Evolutionary conservation across 2,113 vertebrate genomes (phyloP), one percentile per base, ranked within the genome.

Genomic region (Oncorhynchus nerka): DNA sequence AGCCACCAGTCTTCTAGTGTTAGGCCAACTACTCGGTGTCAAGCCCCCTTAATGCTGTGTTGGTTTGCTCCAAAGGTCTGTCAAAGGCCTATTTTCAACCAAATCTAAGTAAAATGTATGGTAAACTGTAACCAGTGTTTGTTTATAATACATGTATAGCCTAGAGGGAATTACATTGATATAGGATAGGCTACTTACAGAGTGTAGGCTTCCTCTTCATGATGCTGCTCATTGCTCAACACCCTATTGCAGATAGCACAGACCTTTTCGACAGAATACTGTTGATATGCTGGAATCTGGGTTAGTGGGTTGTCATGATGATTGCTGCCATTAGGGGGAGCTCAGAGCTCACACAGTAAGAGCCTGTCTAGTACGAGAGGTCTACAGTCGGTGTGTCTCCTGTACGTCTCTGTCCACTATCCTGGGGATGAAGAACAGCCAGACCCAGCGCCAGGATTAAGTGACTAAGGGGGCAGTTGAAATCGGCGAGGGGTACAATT

Each of bases 291-390:
- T 74, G 59, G 5, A 32, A 39, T 28, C 30, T 9, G 45, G 22
- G n/a, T 30, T 30, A 49, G 39, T 12, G 45, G 45, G 12, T n/a
- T 70, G 70, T 68, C 64, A 68, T 59, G 20, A 69, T 59, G 20
- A 24, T 3, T 49, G 22, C 7, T 65, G 81, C 87, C 97, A 94
- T 96, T 93, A 96, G 95, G 94, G 96, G 97, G 95, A 92, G 93
- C 95, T 93, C 93, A 91, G 89, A 95, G 84, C 88, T 94, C 94
- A 92, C 86, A 45, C 64, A 32, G 62, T 7, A 4, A 68, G 28
- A 62, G 34, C 11, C 20, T 62, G 19, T 16, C 55, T 15, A 57
- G 55, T 20, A 15, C 19, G 59, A 62, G 59, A 5, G 3, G 16
- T 55, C 15, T 19, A 4, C 51, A 55, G 16, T 20, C n/a, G 1